Base-by-base conservation (phyloP, 2,113 vertebrate genomes). In the Clupea harengus region DNA sequence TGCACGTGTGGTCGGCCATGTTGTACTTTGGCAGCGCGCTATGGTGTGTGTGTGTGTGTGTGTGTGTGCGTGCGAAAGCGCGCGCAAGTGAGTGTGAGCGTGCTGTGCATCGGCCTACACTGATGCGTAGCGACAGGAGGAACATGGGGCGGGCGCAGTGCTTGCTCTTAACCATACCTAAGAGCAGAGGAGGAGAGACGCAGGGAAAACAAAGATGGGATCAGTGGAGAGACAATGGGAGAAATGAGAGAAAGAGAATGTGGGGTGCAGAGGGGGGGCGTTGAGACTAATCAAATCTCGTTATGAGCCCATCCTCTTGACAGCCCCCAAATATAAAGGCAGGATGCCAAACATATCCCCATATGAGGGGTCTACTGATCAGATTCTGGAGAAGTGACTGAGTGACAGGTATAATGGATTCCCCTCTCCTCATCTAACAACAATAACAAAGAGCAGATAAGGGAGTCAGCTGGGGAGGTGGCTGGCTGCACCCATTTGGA, bases 51-150 rank as follows among this genome's bases (percentile, higher is more conserved):
- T 75, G 83, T 39, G 54, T 57, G 75, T 50, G 54, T 45, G 45
- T 54, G 83, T 84, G 78, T 81, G 28, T 44, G 46, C 67, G 54
- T 72, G 64, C 52, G 39, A 39, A 39, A 39, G 39, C 39, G 39
- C 39, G 39, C 39, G 1, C 10, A 10, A 8, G 85, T 78, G 46
- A n/a, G 75, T 49, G 50, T 45, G 57, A 49, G 60, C 32, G 39
- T 82, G 46, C 83, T 45, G 52, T 81, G 54, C 57, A 45, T 28
- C 9, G 45, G 81, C n/a, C 22, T 54, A 78, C 52, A 72, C 67
- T 80, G 85, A 86, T 83, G 72, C 22, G 46, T 50, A 47, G 49
- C 20, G 80, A 85, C 78, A 85, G 45, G 54, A 85, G 45, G 0
- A 45, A 54, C 28, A 22, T 25, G 82, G 60, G 82, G 82, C 6